Evolutionary conservation across 2,113 vertebrate genomes (phyloP), one percentile per base, ranked within the genome.

Genomic region (Phaethornis superciliosus): DNA sequence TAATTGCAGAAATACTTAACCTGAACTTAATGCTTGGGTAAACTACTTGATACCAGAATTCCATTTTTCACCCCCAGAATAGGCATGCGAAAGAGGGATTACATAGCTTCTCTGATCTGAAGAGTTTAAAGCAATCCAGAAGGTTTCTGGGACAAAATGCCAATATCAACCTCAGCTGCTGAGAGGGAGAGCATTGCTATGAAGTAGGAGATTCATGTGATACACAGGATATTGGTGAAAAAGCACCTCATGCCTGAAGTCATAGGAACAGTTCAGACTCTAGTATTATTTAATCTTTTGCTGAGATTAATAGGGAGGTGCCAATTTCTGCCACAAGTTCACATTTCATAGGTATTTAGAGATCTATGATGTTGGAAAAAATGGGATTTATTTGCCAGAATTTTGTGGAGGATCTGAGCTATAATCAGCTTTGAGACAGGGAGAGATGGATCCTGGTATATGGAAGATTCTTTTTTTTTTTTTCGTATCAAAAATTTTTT

Each of bases 111-210:
- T 68, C 40, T 70, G 47, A 52, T 81, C 52, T 67, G 33, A 71
- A 67, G 55, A 51, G 68, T 70, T 35, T 67, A 22, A 30, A 21
- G 72, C 42, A 67, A 27, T 72, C 12, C 58, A 85, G 37, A 44
- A 23, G 9, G 5, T 33, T 77, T 60, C 37, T 67, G 55, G 40
- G 75, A 72, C 47, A 89, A 86, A 90, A 82, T 46, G 10, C n/a
- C 54, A 65, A 1, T 27, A 81, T 20, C 70, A 72, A 2, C 3
- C 59, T 89, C 35, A 51, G 58, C 46, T 63, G 35, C 2, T 28
- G 27, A 51, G 22, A 78, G 40, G 0, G 0, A 52, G 44, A 87
- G 18, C 46, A 33, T 6, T 81, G 17, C 42, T 30, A 7, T 17
- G 23, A 52, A 92, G 24, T 2, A 84, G 18, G 42, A 76, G 32